Evolutionary conservation across 2,113 vertebrate species (phyloP), one percentile per base, ranked within the genome.

Genomic region (Amblyornis subalaris): DNA sequence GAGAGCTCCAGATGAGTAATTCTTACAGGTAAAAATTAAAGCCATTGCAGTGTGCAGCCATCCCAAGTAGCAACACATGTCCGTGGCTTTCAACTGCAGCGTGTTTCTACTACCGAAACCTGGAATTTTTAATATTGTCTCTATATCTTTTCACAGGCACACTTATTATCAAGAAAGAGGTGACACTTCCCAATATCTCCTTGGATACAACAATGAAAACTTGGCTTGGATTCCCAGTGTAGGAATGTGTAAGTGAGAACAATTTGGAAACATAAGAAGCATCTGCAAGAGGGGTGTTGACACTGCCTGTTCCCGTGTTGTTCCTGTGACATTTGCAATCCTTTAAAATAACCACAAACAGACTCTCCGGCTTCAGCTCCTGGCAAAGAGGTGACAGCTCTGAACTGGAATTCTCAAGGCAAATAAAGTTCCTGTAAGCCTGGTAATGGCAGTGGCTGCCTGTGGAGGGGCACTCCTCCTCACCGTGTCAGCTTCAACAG

Each of bases 61-160:
- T 15, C 36, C 14, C 26, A 51, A 50, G 50, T 1, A 82, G 14
- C 8, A 38, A 33, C 0, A 2, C 55, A 42, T 0, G 0, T 7
- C 64, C 36, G 1, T 14, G 38, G 2, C 16, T 69, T 64, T 35
- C 50, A 53, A 0, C 21, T 64, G 29, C 60, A 29, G 3, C 3
- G 18, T 4, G 26, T 14, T 92, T 53, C 57, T 70, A 26, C 66
- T 26, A 42, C 42, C 16, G 17, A 67, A 87, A 57, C 19, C 16
- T 16, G 24, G 3, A 24, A 38, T 29, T 62, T 67, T 36, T 57
- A 54, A 25, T 55, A 38, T 42, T 24, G 26, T 4, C 29, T 53
- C 1, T 21, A 7, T 5, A 45, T n/a, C 8, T 42, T 38, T 67
- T 92, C n/a, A 45, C 55, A 61, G 33, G 50, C 31, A 84, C 6